Evolutionary conservation across 2,797 vertebrate genomes (phyloP), one percentile per base, ranked within the genome.

Genomic region (Pterois miles): DNA sequence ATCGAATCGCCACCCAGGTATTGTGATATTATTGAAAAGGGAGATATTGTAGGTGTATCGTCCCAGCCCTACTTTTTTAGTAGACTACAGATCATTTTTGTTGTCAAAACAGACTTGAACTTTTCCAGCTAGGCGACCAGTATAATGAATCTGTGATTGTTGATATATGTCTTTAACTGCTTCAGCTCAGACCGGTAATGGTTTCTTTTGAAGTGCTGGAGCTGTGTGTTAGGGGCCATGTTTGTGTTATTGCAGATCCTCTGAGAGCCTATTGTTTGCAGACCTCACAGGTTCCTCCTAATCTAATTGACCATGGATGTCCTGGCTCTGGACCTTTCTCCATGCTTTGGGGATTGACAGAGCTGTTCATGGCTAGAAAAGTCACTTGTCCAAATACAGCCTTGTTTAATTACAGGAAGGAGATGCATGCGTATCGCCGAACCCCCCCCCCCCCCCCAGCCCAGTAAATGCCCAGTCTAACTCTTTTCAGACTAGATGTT

Each of bases 231-330:
- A 89, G 78, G 74, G 90, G 87, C 78, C 85, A 89, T 93, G 87
- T 91, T 93, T 88, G 86, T 93, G 83, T 91, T 92, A 85, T 92
- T 93, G 80, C 86, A 89, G 86, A 93, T 92, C 89, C 81, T 92
- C 86, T 88, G 79, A 92, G 87, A 87, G 86, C 68, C 78, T 78
- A 83, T 91, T 93, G 89, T 93, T 90, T 88, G 70, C 77, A 84
- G 92, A 94, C 93, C 93, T 91, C 90, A 93, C 93, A 93, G 88
- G 89, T 89, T 91, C 84, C 86, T 76, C 70, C 59, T 92, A 92
- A 94, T 92, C 82, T 87, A 90, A 92, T 93, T 91, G 90, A 74
- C 85, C 86, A 88, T 68, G 92, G 83, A 90, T 90, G 92, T 92
- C 83, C 88, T 74, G 52, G 79, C 87, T 90, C 86, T 77, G 82